These are phyloP conservation scores for Ceratina japonica DNA, from an alignment of 1,140 invertebrate genomes.

Conservation along the genomic window DNA sequence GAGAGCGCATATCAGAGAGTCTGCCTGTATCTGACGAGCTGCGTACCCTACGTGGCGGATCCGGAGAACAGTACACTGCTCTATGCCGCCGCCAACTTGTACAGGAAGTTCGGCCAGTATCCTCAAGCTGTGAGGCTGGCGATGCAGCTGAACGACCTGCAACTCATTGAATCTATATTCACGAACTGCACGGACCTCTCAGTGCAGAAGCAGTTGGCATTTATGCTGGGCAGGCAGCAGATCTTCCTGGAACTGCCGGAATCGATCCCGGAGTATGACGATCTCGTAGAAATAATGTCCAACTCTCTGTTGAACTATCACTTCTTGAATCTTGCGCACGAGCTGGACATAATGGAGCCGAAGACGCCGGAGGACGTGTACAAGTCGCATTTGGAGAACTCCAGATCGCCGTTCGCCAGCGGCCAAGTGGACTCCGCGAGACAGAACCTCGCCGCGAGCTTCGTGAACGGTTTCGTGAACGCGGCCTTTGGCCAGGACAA, in stretches of 20 bases:
- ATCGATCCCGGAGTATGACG: slow-evolving; percentile 89
- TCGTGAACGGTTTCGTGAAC: slow-evolving; percentile 99
- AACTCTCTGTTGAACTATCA: slow-evolving; percentile 98
- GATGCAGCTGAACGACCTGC: slow-evolving; percentile 95
- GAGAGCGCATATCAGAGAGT: slow-evolving; percentile 95
- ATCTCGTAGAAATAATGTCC: slow-evolving; percentile 96
- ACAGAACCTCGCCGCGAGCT: slow-evolving; percentile 98
- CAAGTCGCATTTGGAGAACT: slow-evolving; percentile 98
- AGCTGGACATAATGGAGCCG: slow-evolving; percentile 99
- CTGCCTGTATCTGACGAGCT: slow-evolving; percentile 97
- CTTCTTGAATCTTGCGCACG: slow-evolving; percentile 96
- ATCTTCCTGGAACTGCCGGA: slow-evolving; percentile 90
- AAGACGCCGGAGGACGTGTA: slow-evolving; percentile 99
- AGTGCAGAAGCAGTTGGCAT: slow-evolving; percentile 97
- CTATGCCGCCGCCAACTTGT: slow-evolving; percentile 92
- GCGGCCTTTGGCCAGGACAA: slow-evolving; percentile 99
- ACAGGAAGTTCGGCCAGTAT: slow-evolving; percentile 95
- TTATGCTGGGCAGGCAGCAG: slow-evolving; percentile 98
- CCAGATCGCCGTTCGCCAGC: slow-evolving; percentile 89
- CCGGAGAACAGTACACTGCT: slow-evolving; percentile 96
- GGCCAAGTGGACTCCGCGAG: slow-evolving; percentile 96
- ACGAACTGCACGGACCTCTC: slow-evolving; percentile 90
- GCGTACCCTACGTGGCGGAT: slow-evolving; percentile 98
- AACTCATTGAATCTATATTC: slow-evolving; percentile 92
- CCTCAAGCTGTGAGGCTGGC: slow-evolving; percentile 96